phyloP scores from a whole-genome alignment of 1,140 invertebrate genomes.

The Pseudomyrmex cubaensis region DNA sequence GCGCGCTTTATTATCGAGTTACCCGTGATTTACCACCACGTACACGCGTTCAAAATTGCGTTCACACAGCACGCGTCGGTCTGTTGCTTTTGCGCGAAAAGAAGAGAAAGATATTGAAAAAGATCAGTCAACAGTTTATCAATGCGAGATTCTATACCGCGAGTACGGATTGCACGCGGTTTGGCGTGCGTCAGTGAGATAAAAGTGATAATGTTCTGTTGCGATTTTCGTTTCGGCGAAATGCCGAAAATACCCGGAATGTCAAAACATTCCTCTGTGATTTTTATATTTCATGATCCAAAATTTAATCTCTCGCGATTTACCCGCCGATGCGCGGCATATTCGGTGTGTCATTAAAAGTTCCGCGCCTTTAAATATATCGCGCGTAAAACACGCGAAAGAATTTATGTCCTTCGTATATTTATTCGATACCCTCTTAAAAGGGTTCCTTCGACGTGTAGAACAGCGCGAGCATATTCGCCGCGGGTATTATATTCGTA shows the following conservation, averaged over 20 bases:
- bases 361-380: slow-evolving; percentile 62
- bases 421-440: slow-evolving; percentile 67
- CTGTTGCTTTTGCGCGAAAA: not conserved
- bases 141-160: not conserved
- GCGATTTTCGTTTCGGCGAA: not conserved
- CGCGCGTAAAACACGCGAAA: slow-evolving; percentile 58
- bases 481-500: slow-evolving; percentile 55
- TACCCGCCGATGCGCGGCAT: slow-evolving; percentile 3
- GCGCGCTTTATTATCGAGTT: slow-evolving; percentile 68
- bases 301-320: slow-evolving; percentile 65
- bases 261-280: slow-evolving; percentile 31
- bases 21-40: slow-evolving; percentile 71
- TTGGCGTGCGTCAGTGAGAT: no score
- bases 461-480: slow-evolving; percentile 39
- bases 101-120: not conserved
- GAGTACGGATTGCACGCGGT: not conserved
- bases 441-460: slow-evolving; percentile 39
- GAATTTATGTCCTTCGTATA: slow-evolving; percentile 58
- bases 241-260: not conserved
- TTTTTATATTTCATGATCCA: slow-evolving; percentile 38
- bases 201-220: not conserved
- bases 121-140: slow-evolving; percentile 18
- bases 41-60: not conserved
- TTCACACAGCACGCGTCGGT: not conserved
- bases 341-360: slow-evolving; percentile 49